Evolutionary conservation across 2,888 invertebrate species (phyloP), one percentile per base, ranked within the genome.

Genomic region (Meliscaeva auricollis): DNA sequence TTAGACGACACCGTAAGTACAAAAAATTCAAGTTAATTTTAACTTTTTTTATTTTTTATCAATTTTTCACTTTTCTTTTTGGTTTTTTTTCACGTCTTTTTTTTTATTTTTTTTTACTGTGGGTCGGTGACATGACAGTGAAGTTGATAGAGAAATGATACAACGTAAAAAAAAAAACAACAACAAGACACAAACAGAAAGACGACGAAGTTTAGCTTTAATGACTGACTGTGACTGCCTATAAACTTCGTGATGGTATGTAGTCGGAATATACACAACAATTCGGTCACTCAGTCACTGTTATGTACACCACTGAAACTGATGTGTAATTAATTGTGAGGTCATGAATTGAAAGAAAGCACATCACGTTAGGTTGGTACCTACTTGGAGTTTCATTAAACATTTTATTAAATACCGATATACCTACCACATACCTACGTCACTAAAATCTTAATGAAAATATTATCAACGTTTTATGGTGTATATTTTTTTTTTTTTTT

Each of bases 1-100:
- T 78, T 15, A 44, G 56, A 44, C 44, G 46, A 77, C 35, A 62
- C 17, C 62, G 77, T 77, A 17, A 70, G 77, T 77, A 44, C 11
- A 38, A 38, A 6, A 5, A 3, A 11, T 9, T 38, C 9, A 11
- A 13, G 9, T 38, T 38, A 11, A 38, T 3, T 13, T 35, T 35
- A 6, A 35, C 9, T 17, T 50, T 22, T 11, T 9, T 32, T 35
- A 17, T 20, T 32, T 35, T 35, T 32, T 32, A 11, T 60, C 2
- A 11, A 41, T n/a, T 8, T 38, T 7, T 30, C 0, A 3, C 4
- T 15, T 32, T n/a, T 9, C 38, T 15, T 32, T 15, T 6, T 30
- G 6, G 6, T 44, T 41, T 44, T 56, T 38, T 15, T 58, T 3
- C 32, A 56, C 56, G 56, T 20, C 15, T n/a, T 3, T 3, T 2